Evolutionary conservation across 2,797 vertebrate species (phyloP), one percentile per base, ranked within the genome.

Genomic region (Netta rufina): DNA sequence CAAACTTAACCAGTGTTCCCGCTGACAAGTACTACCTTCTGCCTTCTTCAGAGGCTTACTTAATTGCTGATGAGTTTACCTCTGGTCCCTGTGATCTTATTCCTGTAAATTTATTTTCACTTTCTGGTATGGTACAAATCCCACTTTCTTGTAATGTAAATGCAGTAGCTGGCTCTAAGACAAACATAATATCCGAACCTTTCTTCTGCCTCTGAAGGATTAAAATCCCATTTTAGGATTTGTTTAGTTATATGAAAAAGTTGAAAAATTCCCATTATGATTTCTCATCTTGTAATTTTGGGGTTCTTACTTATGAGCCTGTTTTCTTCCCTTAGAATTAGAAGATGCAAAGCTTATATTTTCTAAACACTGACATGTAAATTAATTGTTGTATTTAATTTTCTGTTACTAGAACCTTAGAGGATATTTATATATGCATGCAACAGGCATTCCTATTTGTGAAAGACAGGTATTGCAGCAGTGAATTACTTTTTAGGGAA

Each of bases 221-320:
- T 54, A 57, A 93, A 96, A 78, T 86, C 38, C 58, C 24, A 17
- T 86, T 82, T 82, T 73, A 81, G 64, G 9, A 45, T 92, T 81
- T 89, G n/a, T 84, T 84, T 60, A 65, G 32, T 91, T 7, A 11
- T 33, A 8, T 39, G 15, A 76, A 73, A 83, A 88, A 16, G 25
- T 56, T 75, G 62, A 32, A 81, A 88, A 73, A 66, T 61, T 16
- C 15, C 25, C 69, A 3, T 69, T 87, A 9, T 20, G 47, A 3
- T 20, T 6, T 81, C 17, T 62, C 90, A 11, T 62, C 22, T 75
- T 84, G 62, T 21, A 90, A 47, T 87, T 89, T 14, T 62, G 22
- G 13, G 77, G 13, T 74, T 86, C 54, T 30, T 71, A 13, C 74
- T 92, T 93, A 38, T 81, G 56, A 90, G 32, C 20, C 12, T 47